Evolutionary conservation across 2,888 invertebrate genomes (phyloP).

Genomic region (Vesta saturnalis): DNA sequence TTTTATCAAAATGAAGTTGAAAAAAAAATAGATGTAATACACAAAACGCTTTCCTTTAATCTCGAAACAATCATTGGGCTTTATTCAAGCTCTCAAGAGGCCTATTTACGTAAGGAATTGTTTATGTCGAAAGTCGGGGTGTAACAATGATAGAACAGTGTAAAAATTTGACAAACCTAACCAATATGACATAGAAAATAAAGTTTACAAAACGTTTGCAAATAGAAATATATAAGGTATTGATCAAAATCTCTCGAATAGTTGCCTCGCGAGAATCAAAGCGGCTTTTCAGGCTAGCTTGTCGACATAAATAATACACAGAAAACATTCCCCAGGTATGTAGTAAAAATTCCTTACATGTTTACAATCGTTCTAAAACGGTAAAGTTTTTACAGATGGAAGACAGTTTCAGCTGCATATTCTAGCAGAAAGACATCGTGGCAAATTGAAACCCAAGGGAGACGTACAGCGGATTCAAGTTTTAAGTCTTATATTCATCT

Average conservation of each 20-base stretch:
- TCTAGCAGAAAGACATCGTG: slow-evolving; percentile 31
- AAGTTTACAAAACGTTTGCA: neutral
- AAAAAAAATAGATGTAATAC: neutral
- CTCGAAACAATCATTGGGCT: neutral
- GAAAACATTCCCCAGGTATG: slow-evolving; percentile 37
- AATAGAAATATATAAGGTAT: neutral
- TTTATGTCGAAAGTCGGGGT: too few species aligned
- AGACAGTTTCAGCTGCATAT: slow-evolving; percentile 33
- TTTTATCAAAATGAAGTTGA: neutral
- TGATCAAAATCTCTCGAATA: neutral
- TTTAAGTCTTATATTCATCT: slow-evolving; percentile 33
- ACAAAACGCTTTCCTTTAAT: neutral
- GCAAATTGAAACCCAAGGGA: slow-evolving; percentile 35
- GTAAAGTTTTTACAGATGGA: slow-evolving; percentile 34
- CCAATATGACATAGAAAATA: neutral
- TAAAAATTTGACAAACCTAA: neutral
- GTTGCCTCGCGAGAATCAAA: slow-evolving; percentile 20
- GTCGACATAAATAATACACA: slow-evolving; percentile 36
- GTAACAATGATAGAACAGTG: neutral
- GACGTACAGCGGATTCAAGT: slow-evolving; percentile 32
- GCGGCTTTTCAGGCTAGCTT: slow-evolving; percentile 21
- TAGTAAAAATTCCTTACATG: slow-evolving; percentile 32
- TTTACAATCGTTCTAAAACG: slow-evolving; percentile 34
- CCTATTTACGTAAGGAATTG: neutral
- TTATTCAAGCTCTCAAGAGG: neutral